Percentiles rank a stretch among this genome's conserved stretches.
phyloP scores from a whole-genome alignment of 2,888 invertebrate species.

The Acanthosoma haemorrhoidale region DNA sequence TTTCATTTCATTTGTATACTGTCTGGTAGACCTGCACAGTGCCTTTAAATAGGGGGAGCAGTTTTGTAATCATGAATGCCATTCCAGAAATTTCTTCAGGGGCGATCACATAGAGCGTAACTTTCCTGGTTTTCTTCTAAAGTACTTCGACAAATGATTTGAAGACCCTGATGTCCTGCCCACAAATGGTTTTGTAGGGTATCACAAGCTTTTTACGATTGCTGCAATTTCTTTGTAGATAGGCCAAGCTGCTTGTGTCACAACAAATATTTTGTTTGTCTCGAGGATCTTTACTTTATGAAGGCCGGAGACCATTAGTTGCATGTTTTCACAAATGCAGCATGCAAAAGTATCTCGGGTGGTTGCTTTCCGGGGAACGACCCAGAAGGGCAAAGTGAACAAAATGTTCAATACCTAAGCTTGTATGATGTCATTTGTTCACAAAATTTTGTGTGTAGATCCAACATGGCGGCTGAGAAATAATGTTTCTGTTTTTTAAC shows the following conservation, averaged over 20 bases:
- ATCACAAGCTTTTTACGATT: no score
- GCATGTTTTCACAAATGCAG: slow-evolving; percentile 14
- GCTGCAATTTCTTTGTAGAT: slow-evolving; percentile 11
- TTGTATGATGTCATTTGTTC: neutral
- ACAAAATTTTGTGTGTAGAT: slow-evolving; percentile 13
- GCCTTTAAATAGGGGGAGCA: no score
- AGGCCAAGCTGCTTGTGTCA: neutral
- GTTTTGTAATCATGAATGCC: no score
- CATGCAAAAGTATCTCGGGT: slow-evolving; percentile 10
- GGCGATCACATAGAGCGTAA: no score
- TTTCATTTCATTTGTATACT: no score
- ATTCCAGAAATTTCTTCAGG: no score
- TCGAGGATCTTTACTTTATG: neutral
- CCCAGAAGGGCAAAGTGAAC: neutral
- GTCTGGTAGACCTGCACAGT: no score
- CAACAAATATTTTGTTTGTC: slow-evolving; percentile 10
- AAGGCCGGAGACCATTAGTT: neutral
- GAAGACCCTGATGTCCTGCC: no score
- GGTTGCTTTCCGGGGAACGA: neutral
- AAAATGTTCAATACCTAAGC: neutral
- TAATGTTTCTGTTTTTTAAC: no score
- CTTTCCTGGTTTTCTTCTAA: no score
- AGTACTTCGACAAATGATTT: no score
- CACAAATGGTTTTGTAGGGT: no score
- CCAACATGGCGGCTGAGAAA: neutral